These are phyloP conservation scores for Camponotus floridanus DNA, from an alignment of 1,140 invertebrate genomes.

Conservation along the genomic window DNA sequence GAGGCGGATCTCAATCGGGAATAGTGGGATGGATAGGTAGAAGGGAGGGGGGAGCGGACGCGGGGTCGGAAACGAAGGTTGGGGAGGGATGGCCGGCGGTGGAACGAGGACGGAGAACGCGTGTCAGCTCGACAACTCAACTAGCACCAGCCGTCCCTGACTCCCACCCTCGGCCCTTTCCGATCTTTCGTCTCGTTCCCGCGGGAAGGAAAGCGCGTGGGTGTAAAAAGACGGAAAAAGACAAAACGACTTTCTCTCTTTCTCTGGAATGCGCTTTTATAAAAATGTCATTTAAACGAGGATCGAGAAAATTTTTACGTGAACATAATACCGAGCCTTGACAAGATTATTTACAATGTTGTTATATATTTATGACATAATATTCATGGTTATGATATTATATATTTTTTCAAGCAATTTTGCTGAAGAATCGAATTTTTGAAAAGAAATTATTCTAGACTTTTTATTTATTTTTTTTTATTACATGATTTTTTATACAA, in stretches of 20 bases:
- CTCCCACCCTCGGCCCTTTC: conserved; percentile 73
- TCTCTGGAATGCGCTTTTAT: not conserved
- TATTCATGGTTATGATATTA: too few relatives aligned
- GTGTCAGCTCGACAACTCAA: conserved; percentile 87
- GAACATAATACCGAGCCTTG: not conserved
- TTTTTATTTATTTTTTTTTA: not conserved
- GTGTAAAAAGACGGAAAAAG: conserved; percentile 45
- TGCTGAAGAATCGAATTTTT: not conserved
- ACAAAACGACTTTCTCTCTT: conserved; percentile 45
- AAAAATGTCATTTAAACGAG: not conserved
- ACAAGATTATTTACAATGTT: not conserved
- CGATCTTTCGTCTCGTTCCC: conserved; percentile 58
- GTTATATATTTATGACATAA: too few relatives aligned
- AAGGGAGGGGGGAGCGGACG: conserved; percentile 29
- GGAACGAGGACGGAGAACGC: conserved; percentile 79
- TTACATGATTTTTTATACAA: not conserved
- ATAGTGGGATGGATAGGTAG: conserved; percentile 51
- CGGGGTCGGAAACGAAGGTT: not conserved
- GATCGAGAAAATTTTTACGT: not conserved
- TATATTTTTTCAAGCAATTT: too few relatives aligned
- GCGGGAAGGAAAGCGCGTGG: conserved; percentile 49
- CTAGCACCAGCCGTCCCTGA: conserved; percentile 84
- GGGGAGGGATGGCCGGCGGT: conserved; percentile 30
- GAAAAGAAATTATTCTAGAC: not conserved
- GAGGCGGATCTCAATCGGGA: conserved; percentile 33